Base-by-base conservation (phyloP, 2,888 invertebrate species). In the Nomada fabriciana region DNA sequence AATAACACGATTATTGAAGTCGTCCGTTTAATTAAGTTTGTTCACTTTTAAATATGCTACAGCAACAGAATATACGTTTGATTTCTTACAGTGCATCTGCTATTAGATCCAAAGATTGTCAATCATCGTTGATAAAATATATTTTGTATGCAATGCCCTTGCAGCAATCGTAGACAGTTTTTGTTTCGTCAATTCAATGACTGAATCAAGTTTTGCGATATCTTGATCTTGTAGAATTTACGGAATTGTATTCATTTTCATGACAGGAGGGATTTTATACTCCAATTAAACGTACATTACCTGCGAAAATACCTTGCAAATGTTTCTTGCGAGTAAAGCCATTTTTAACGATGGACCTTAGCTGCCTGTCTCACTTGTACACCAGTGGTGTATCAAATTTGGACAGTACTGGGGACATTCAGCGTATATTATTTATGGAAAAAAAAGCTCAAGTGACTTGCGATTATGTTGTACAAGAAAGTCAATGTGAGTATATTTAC, bases 291-390 rank as follows among this genome's bases (percentile, higher is more conserved):
- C 10, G n/a, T 57, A 4, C 18, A 63, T 86, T 91, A 93, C 93
- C 92, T 92, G 93, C 23, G 91, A 86, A 63, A 92, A 79, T 71
- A 89, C 87, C 80, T 90, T 92, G 86, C 89, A 92, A 82, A 92
- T 84, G 82, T 91, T 93, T 82, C 91, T 91, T 70, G 89, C 89
- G 65, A 93, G 86, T 69, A 93, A 87, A 89, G 93, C 92, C 93
- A 93, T 93, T 91, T 92, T 82, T 70, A 72, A 86, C 86, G 75
- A 85, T 78, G 80, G 67, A 86, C 71, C 67, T 25, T 65, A 81
- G 55, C 15, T 78, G 47, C 20, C 68, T 72, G 69, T 79, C 75
- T 63, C 71, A 69, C 63, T 85, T 43, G 55, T 50, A 53, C 11
- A 29, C 18, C 84, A 82, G 82, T 76, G 43, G 5, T 53, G 79